Evolutionary conservation across 2,888 invertebrate genomes (phyloP).

Genomic region (Drosophila limbata): DNA sequence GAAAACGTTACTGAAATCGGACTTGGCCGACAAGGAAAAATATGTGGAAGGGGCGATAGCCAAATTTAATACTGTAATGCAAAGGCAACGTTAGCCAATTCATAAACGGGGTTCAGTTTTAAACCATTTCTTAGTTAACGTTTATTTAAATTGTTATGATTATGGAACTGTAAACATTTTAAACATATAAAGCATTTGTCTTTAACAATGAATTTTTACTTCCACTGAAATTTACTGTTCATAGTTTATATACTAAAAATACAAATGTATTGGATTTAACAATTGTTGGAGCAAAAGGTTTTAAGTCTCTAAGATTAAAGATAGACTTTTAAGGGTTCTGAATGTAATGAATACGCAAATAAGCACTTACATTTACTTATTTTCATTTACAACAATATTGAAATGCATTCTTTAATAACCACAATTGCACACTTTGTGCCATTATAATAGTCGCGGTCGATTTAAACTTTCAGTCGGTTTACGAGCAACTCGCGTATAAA

Average conservation of each 20-base stretch:
- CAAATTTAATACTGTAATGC: constrained; percentile 81
- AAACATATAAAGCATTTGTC: background rate
- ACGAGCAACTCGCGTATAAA: constrained; percentile 50
- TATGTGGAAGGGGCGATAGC: constrained; percentile 78
- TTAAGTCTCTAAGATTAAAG: background rate
- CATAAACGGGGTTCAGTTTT: background rate
- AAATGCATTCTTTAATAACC: constrained; percentile 40
- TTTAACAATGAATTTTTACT: background rate
- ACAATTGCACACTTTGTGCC: constrained; percentile 57
- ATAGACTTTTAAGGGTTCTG: background rate
- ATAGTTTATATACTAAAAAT: background rate
- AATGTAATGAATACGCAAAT: constrained; percentile 4
- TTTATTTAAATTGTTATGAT: background rate
- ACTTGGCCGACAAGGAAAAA: constrained; percentile 82
- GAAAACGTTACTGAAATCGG: constrained; percentile 79
- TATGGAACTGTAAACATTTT: background rate
- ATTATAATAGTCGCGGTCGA: constrained; percentile 55
- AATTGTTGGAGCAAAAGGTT: background rate
- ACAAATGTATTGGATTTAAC: background rate
- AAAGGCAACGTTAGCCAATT: constrained; percentile 29
- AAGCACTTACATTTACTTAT: background rate
- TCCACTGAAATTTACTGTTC: too few species aligned
- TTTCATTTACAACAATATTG: constrained; percentile 24
- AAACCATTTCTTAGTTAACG: too few species aligned
- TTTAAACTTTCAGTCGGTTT: constrained; percentile 45